Percentiles rank a stretch among this genome's conserved stretches.
Conservation (phyloP, 2,797 vertebrate species). For the Peromyscus attwateri region DNA sequence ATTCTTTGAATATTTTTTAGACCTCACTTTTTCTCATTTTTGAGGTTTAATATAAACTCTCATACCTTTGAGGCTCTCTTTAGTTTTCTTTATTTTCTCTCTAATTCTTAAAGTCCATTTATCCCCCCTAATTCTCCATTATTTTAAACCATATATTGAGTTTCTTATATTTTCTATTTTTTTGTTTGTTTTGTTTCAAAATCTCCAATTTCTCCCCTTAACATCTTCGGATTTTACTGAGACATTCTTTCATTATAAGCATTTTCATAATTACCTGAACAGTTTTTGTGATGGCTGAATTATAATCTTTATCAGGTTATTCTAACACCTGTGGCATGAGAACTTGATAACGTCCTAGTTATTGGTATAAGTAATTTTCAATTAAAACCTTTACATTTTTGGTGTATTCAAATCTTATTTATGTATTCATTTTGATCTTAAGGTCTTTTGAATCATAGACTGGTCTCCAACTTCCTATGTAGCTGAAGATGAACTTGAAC, state of each 20-base stretch:
- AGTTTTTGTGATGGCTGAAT: neutral
- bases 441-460: neutral
- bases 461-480: neutral
- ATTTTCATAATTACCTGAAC: neutral
- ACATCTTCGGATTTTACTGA: neutral
- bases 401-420: neutral
- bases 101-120: too few species aligned
- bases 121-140: neutral
- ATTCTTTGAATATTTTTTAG: neutral
- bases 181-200: neutral
- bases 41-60: neutral
- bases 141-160: neutral
- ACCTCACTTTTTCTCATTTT: neutral
- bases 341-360: neutral
- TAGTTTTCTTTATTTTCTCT: constrained; percentile 8
- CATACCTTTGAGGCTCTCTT: neutral
- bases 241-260: neutral
- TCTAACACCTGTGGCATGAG: neutral
- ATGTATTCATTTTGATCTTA: neutral
- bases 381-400: neutral
- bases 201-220: neutral
- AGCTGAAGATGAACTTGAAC: neutral
- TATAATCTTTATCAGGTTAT: neutral
- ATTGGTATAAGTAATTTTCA: neutral
- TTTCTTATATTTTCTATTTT: neutral